These are phyloP conservation scores for Zosterops japonicus DNA, from an alignment of 2,113 vertebrate species.

Conservation along the genomic window DNA sequence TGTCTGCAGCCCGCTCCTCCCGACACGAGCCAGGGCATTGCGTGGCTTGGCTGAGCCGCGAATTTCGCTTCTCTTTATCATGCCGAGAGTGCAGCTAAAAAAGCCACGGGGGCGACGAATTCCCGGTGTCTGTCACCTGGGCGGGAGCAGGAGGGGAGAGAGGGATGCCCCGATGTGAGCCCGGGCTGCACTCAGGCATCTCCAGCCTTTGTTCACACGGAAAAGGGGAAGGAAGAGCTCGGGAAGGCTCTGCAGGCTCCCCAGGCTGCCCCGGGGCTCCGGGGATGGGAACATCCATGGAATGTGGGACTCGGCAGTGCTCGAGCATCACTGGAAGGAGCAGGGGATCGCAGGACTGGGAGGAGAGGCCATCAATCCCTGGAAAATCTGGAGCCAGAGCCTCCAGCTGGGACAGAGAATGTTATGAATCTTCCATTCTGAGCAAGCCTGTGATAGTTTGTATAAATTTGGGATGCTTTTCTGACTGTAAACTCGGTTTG, in stretches of 20 bases:
- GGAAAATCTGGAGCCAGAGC: not conserved
- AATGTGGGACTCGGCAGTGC: not conserved
- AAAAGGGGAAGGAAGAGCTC: not conserved
- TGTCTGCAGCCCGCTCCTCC: not conserved
- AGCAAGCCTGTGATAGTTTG: not conserved
- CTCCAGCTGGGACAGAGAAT: no score
- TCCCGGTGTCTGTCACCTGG: not conserved
- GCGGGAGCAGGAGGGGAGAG: not conserved
- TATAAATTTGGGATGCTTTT: not conserved
- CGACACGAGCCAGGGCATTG: not conserved
- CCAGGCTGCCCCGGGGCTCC: not conserved
- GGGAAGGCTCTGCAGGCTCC: not conserved
- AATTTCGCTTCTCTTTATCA: not conserved
- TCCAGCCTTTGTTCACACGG: not conserved
- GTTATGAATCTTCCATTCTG: not conserved
- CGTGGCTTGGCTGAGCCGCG: not conserved
- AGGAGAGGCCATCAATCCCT: not conserved
- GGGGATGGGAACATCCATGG: fast-evolving
- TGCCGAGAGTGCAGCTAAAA: not conserved
- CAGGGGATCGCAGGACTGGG: no score
- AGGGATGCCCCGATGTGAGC: not conserved
- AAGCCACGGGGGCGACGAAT: not conserved
- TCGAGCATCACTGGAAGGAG: not conserved
- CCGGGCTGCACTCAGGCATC: not conserved
- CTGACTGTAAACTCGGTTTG: not conserved